phyloP scores from a whole-genome alignment of 2,888 invertebrate species.

The Notocelia uddmanniana region DNA sequence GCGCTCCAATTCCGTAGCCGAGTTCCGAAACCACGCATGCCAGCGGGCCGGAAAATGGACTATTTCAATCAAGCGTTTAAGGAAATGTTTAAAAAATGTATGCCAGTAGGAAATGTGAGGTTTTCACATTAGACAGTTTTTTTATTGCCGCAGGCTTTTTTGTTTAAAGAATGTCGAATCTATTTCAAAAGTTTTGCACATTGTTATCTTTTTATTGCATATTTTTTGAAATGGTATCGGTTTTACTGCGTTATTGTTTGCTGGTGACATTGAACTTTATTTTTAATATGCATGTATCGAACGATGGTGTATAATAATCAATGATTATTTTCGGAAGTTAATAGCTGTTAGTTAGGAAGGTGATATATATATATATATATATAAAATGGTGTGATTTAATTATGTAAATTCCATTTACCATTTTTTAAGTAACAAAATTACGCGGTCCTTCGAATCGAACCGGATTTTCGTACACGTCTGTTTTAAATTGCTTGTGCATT shows the following conservation, averaged over 20 bases:
- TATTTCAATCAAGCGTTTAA: background rate
- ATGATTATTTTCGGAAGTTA: background rate
- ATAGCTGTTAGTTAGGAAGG: background rate
- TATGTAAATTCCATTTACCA: background rate
- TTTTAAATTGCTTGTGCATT: background rate
- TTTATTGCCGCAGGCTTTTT: background rate
- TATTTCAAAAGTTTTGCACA: background rate
- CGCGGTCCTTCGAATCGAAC: background rate
- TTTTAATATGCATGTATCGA: background rate
- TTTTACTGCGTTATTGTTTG: background rate
- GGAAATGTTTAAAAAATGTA: slow-evolving; percentile 29
- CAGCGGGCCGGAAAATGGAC: slow-evolving; percentile 22
- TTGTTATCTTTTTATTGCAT: background rate
- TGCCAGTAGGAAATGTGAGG: slow-evolving; percentile 24
- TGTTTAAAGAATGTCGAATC: background rate
- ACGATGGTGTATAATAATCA: background rate
- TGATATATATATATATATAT: no score
- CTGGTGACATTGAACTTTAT: background rate
- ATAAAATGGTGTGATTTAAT: background rate
- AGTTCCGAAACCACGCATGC: slow-evolving; percentile 35
- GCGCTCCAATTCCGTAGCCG: slow-evolving; percentile 4
- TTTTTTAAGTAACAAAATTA: background rate
- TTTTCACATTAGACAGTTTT: background rate
- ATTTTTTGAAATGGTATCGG: background rate
- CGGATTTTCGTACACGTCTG: background rate